These are phyloP conservation scores for Lamellibrachia columna DNA, from an alignment of 2,888 invertebrate genomes.

Conservation along the genomic window DNA sequence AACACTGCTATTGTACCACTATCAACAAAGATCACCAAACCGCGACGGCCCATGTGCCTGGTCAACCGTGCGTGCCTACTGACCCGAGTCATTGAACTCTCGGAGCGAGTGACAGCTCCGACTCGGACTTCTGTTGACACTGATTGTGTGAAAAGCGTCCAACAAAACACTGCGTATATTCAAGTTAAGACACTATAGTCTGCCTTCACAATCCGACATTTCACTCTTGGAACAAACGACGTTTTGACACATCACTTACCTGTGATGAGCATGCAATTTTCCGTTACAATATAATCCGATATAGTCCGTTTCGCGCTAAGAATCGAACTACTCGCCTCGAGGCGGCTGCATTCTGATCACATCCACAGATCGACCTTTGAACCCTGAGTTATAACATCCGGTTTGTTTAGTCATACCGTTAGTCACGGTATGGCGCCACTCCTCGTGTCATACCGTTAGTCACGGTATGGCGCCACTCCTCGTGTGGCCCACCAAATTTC, in stretches of 20 bases:
- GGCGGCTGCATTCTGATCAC: slow-evolving; percentile 16
- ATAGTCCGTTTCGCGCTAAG: not conserved
- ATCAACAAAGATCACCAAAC: not conserved
- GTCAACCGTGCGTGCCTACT: not conserved
- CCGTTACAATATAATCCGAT: slow-evolving; percentile 5
- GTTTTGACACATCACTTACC: not conserved
- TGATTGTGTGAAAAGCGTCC: not conserved
- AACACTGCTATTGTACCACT: not conserved
- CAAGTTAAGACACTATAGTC: not conserved
- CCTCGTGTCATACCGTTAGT: not conserved
- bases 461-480: slow-evolving; percentile 1
- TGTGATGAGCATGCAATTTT: not conserved
- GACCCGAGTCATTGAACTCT: slow-evolving; percentile 1
- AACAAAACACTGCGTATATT: not conserved
- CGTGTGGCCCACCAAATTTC: not conserved
- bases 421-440: slow-evolving; percentile 9
- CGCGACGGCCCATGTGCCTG: not conserved
- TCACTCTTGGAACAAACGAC: not conserved
- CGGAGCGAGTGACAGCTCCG: not conserved
- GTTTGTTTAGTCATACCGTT: not conserved
- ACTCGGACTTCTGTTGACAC: not conserved
- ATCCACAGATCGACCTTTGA: slow-evolving; percentile 1
- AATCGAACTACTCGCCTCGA: slow-evolving; percentile 10
- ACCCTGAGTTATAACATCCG: not conserved
- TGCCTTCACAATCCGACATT: not conserved